Base-by-base conservation (phyloP, 2,113 vertebrate genomes). In the Istiophorus platypterus region DNA sequence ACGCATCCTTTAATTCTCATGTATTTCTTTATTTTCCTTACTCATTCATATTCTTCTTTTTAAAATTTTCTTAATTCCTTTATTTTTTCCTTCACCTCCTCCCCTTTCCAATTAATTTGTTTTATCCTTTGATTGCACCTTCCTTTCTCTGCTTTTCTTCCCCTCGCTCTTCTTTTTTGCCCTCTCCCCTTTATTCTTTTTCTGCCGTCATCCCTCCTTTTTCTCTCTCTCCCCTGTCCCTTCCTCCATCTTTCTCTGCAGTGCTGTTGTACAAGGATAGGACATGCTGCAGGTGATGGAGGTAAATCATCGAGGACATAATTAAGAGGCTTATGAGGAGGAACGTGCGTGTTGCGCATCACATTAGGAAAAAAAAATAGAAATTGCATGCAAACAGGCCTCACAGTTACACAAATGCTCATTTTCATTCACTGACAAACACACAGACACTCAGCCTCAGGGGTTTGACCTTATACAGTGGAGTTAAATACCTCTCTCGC, bases 281-380 rank as follows among this genome's bases (percentile, higher is more conserved):
- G 88, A 88, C 78, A 78, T 58, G 92, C 95, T 94, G 87, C 85
- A 89, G 93, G 95, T 91, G 82, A 93, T 86, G 77, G 69, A 88
- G 91, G 85, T 88, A 94, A 95, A 95, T 92, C 94, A 95, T 94
- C 86, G 88, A 95, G 94, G 95, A 94, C 94, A 91, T 94, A 94
- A 96, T 95, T 96, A 95, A 95, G 91, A 92, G 88, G 94, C 92
- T 95, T 95, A 94, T 57, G 85, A 92, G 82, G 47, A 89, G 85
- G 76, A 73, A 86, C 26, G 90, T 42, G 74, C 58, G 61, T 82
- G 86, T 81, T 82, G 58, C 0, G 87, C 81, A 88, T 90, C 76
- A 74, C 80, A 87, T 92, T 91, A 91, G 72, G 47, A 63, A 34
- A 72, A 83, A 79, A 67, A 64, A 79, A 78, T 54, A 75, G 54